These are phyloP conservation scores for Aproaerema taeniolella DNA, from an alignment of 2,888 invertebrate species.

Conservation along the genomic window DNA sequence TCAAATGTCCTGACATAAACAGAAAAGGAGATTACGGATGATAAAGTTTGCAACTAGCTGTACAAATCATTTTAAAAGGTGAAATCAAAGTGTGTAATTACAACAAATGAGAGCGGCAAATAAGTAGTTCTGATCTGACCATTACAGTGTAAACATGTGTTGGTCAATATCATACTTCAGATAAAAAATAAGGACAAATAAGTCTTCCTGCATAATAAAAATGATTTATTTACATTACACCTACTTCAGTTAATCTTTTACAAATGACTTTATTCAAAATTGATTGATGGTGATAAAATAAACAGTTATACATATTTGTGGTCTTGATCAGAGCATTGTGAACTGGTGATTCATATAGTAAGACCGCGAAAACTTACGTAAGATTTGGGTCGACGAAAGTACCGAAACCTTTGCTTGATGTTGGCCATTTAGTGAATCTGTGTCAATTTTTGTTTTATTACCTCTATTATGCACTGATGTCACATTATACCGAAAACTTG, in stretches of 20 bases:
- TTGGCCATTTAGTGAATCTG: constrained; percentile 5
- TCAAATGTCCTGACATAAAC: neutral
- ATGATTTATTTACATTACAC: constrained; percentile 1
- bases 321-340: constrained; percentile 30
- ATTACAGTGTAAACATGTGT: too few relatives aligned
- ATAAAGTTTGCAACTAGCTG: too few relatives aligned
- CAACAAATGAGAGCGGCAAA: too few relatives aligned
- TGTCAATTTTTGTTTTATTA: neutral
- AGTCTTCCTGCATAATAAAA: neutral
- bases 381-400: constrained; percentile 51
- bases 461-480: neutral
- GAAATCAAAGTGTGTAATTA: too few relatives aligned
- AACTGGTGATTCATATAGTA: constrained; percentile 43
- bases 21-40: too few relatives aligned
- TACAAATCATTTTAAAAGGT: too few relatives aligned
- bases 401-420: constrained; percentile 14
- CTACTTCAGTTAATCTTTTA: neutral
- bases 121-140: too few relatives aligned
- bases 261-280: neutral
- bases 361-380: constrained; percentile 39
- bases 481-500: too few relatives aligned
- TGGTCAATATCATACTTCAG: neutral
- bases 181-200: neutral
- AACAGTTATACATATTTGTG: constrained; percentile 19
- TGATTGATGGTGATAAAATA: constrained; percentile 9